These are phyloP conservation scores for Macrobrachium rosenbergii DNA, from an alignment of 1,140 invertebrate genomes.

Conservation along the genomic window DNA sequence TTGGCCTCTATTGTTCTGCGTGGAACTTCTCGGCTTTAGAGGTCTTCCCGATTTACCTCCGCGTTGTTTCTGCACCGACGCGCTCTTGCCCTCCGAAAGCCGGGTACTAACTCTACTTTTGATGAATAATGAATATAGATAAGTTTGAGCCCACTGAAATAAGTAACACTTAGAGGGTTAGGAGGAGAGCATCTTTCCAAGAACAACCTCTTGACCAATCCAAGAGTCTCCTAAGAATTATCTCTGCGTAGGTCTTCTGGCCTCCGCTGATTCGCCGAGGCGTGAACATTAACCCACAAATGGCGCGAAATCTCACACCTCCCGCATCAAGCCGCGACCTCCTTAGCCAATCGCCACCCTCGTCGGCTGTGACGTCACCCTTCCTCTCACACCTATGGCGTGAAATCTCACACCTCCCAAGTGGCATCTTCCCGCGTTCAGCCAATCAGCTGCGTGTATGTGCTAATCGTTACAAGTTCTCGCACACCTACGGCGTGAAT, in stretches of 20 bases:
- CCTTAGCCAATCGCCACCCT: constrained; percentile 45
- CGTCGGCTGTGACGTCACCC: constrained; percentile 48
- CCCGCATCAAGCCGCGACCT: constrained; percentile 36
- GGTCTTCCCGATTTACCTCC: too few relatives aligned
- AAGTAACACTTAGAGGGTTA: too few relatives aligned
- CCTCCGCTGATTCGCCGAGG: constrained; percentile 50
- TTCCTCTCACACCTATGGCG: constrained; percentile 59
- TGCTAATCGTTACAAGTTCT: background rate
- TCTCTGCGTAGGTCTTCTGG: constrained; percentile 29
- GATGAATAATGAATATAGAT: too few relatives aligned
- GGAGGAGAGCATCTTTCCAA: background rate
- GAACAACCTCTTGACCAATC: constrained; percentile 41
- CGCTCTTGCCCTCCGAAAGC: too few relatives aligned
- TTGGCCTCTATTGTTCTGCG: too few relatives aligned
- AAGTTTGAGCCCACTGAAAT: too few relatives aligned
- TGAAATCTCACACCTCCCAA: constrained; percentile 59
- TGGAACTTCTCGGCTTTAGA: too few relatives aligned
- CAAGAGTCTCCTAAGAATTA: constrained; percentile 18
- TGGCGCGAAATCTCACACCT: constrained; percentile 60
- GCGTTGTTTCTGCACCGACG: too few relatives aligned
- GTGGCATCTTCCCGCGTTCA: constrained; percentile 21
- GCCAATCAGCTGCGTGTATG: constrained; percentile 30
- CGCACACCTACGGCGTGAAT: constrained; percentile 54
- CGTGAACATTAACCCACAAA: constrained; percentile 58
- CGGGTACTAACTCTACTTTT: too few relatives aligned